Base-by-base conservation (phyloP, 2,888 invertebrate species). In the Lochmaea crataegi region DNA sequence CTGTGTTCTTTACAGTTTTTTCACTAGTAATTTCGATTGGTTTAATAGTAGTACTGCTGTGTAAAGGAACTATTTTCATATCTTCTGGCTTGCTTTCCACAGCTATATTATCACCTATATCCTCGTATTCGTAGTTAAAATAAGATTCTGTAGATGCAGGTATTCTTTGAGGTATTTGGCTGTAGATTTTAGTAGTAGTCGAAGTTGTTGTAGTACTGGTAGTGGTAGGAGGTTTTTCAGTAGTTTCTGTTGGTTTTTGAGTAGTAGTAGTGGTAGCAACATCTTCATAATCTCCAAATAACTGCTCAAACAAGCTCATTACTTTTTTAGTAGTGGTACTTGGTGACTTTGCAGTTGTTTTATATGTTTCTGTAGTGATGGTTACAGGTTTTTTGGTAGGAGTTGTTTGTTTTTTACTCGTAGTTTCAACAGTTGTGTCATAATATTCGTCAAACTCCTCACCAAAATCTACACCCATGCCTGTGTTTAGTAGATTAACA, bases 271-370 rank as follows among this genome's bases (percentile, higher is more conserved):
- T 81, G 32, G 72, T 76, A 57, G 72, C 78, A 69, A 66, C 80
- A 66, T 85, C 86, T 53, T 88, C 88, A 64, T 86, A 86, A 16
- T 85, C 85, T 5, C 86, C 87, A 76, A 87, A 87, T 12, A 87
- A 75, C 75, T 87, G 86, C 72, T 87, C 87, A 68, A 87, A 86
- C 26, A 87, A 76, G 76, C 85, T 88, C 85, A 82, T 86, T 74
- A 77, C 80, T 81, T 78, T 81, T 78, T 78, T 87, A 0, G 89
- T 88, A 2, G 88, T 83, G 0, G 88, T 87, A 2, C 80, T 78
- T 2, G 85, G 70, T 11, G 82, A 73, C 78, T 80, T 78, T 7
- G 83, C 80, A 3, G 84, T 84, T n/a, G 82, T 71, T 48, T 79
- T 77, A 5, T 78, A 73, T 57, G 74, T 78, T 73, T 79, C 73